A percentile compares a stretch with the other conserved stretches of the same genome.
These are phyloP conservation scores for Drepana falcataria DNA, from an alignment of 2,888 invertebrate species.

Conservation along the genomic window DNA sequence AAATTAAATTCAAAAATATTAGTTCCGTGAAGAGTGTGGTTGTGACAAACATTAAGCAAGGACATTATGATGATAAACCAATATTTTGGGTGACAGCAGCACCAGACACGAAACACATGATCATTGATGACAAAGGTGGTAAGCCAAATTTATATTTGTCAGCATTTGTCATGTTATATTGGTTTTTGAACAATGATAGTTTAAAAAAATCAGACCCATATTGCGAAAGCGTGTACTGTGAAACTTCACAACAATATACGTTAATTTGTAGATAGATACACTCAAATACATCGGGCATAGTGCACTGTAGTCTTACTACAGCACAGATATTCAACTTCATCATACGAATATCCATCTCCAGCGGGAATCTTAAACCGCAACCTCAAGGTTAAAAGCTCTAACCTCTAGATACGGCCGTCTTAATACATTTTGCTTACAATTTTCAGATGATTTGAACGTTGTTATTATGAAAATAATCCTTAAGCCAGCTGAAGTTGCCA, in stretches of 20 bases:
- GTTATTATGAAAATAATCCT: conserved; percentile 33
- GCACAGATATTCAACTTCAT: no score
- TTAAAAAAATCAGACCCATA: no score
- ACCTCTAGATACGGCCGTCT: no score
- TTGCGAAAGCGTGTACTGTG: no score
- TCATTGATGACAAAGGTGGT: conserved; percentile 40
- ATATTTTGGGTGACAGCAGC: conserved; percentile 50
- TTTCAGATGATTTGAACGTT: conserved; percentile 42
- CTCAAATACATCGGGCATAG: no score
- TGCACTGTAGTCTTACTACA: no score
- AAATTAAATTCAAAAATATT: conserved; percentile 57
- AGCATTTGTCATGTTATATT: background rate
- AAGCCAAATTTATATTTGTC: conserved; percentile 4
- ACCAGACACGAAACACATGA: conserved; percentile 30
- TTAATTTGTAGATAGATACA: no score
- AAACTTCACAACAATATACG: no score
- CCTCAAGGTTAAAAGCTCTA: no score
- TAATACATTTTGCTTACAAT: no score
- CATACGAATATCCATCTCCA: no score
- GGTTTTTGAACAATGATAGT: background rate
- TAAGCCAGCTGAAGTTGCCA: conserved; percentile 42
- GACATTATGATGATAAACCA: conserved; percentile 39
- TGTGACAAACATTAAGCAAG: conserved; percentile 32
- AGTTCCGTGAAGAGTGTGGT: conserved; percentile 51
- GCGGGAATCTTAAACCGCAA: no score